A percentile compares a stretch with the other conserved stretches of the same genome.
These are phyloP conservation scores for Panthera leo DNA, from an alignment of 2,113 vertebrate genomes.

Conservation along the genomic window DNA sequence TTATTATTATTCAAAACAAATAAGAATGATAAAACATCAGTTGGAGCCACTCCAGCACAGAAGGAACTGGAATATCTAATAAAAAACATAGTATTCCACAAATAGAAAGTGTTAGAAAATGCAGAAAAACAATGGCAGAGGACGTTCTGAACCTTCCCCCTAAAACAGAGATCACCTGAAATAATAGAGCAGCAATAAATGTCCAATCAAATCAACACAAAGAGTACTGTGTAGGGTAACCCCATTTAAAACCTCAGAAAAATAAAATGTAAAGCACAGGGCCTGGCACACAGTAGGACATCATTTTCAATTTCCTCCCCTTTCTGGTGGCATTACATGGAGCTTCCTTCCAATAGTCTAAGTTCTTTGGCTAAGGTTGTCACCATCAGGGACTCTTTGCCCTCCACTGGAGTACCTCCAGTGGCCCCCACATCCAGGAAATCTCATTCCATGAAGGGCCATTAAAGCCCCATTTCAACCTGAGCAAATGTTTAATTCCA, in stretches of 20 bases:
- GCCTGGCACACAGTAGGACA: background rate
- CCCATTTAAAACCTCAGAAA: background rate
- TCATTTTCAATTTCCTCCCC: no score
- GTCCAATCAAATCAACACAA: background rate
- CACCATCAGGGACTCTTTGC: background rate
- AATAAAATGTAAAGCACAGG: background rate
- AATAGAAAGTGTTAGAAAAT: slow-evolving; percentile 69
- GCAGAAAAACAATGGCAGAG: slow-evolving; percentile 56
- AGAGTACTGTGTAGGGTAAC: background rate
- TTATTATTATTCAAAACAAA: slow-evolving; percentile 78
- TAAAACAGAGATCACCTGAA: slow-evolving; percentile 64
- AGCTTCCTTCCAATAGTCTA: background rate
- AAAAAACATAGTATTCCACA: slow-evolving; percentile 68
- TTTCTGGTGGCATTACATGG: background rate
- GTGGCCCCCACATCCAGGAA: background rate
- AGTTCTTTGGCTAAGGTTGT: background rate
- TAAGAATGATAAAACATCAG: slow-evolving; percentile 62
- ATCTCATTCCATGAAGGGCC: background rate
- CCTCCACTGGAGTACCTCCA: background rate
- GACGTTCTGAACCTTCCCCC: slow-evolving; percentile 48
- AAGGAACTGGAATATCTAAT: slow-evolving; percentile 68
- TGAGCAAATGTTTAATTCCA: slow-evolving; percentile 5
- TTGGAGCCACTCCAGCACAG: slow-evolving; percentile 71
- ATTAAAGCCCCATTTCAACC: background rate
- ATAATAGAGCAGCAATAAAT: slow-evolving; percentile 9